Conservation (phyloP, 2,797 vertebrate species). For the Danio choprae region DNA sequence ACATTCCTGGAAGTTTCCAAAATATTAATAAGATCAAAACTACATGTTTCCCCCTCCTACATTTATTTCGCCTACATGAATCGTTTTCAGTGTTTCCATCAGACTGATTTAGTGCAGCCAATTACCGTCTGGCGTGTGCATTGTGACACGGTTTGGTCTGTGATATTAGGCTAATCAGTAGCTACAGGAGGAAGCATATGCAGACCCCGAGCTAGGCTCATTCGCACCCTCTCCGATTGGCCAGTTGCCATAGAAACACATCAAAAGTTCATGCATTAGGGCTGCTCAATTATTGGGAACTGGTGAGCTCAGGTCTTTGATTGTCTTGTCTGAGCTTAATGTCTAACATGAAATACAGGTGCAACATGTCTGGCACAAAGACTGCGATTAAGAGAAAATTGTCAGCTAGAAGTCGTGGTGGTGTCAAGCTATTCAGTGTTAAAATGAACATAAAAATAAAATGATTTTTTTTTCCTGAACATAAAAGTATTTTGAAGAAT, state of each 20-base stretch:
- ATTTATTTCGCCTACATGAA: not conserved
- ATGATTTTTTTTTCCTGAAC: too few species aligned
- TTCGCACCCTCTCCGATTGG: slow-evolving; percentile 29
- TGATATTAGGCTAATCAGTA: slow-evolving; percentile 43
- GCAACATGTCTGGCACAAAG: slow-evolving; percentile 20
- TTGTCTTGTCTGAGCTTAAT: slow-evolving; percentile 37
- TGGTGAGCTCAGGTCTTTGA: slow-evolving; percentile 32
- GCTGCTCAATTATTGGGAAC: slow-evolving; percentile 43
- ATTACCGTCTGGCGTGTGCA: slow-evolving; percentile 7
- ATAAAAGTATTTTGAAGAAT: too few species aligned
- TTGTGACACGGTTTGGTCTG: slow-evolving; percentile 17
- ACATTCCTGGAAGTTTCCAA: not conserved
- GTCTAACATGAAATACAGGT: slow-evolving; percentile 28
- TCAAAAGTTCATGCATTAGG: slow-evolving; percentile 47
- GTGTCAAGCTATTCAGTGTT: not conserved
- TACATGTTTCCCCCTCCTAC: not conserved
- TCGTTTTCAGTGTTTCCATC: not conserved
- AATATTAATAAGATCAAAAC: too few species aligned
- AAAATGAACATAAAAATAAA: too few species aligned
- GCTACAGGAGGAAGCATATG: slow-evolving; percentile 7
- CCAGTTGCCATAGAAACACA: slow-evolving; percentile 53
- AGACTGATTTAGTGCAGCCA: not conserved
- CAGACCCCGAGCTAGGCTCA: slow-evolving; percentile 32
- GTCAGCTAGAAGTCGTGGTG: not conserved
- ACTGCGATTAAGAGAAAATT: slow-evolving; percentile 6